Percentiles rank a stretch among this genome's conserved stretches.
Evolutionary conservation across 2,888 invertebrate genomes (phyloP).

Genomic region (Eupithecia subumbrata): DNA sequence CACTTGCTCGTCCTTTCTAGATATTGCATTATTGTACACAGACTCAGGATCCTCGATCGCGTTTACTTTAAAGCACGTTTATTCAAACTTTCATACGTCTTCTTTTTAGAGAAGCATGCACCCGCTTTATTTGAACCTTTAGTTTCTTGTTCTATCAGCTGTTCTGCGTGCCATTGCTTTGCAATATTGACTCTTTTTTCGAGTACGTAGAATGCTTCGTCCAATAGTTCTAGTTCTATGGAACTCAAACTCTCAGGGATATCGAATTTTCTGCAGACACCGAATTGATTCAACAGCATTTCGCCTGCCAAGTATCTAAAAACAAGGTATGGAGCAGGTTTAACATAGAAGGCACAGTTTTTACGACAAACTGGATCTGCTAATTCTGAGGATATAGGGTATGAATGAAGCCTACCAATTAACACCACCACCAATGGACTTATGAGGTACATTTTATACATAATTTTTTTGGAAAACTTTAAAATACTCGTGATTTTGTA

Average conservation of each 20-base stretch:
- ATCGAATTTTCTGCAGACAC: conserved; percentile 61
- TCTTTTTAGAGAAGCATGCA: neutral
- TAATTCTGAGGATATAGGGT: neutral
- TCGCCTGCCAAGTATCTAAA: conserved; percentile 62
- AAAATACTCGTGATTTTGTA: no score
- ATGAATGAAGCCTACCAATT: no score
- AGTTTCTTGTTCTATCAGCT: conserved; percentile 30
- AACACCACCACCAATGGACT: neutral
- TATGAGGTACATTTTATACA: neutral
- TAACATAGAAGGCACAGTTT: conserved; percentile 1
- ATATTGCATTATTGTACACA: neutral
- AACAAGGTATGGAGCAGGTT: conserved; percentile 6
- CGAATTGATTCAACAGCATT: conserved; percentile 57
- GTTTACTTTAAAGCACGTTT: neutral
- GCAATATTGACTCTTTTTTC: conserved; percentile 51
- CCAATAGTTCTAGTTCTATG: conserved; percentile 56
- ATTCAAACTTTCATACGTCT: neutral
- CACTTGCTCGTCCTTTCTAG: neutral
- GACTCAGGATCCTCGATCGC: neutral
- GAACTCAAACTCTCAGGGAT: conserved; percentile 56
- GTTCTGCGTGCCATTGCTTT: conserved; percentile 52
- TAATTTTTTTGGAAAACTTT: neutral
- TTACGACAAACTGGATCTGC: neutral
- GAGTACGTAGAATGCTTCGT: conserved; percentile 50
- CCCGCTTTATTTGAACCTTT: conserved; percentile 36